Evolutionary conservation across 2,113 vertebrate species (phyloP).

Genomic region (Chionomys nivalis): DNA sequence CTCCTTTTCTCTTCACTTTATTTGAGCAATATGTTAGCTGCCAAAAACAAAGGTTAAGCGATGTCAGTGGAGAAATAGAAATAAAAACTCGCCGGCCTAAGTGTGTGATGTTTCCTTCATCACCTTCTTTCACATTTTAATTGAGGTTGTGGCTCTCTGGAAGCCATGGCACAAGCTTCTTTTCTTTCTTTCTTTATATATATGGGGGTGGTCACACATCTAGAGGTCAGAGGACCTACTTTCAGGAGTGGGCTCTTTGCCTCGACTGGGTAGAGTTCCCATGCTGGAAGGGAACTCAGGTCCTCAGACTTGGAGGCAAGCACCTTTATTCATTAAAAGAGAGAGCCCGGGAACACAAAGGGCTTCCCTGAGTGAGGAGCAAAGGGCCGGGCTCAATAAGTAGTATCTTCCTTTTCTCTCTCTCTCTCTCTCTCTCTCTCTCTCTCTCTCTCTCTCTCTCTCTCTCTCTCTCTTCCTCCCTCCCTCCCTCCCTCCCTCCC

Average conservation of each 20-base stretch:
- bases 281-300: neutral
- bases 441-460: too few species aligned
- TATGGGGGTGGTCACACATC: too few species aligned
- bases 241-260: neutral
- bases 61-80: conserved; percentile 59
- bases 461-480: too few species aligned
- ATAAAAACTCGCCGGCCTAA: conserved; percentile 41
- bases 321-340: neutral
- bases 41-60: conserved; percentile 63
- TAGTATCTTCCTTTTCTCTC: neutral
- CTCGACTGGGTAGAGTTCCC: too few species aligned
- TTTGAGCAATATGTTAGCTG: conserved; percentile 60
- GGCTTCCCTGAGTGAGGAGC: neutral
- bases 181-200: neutral
- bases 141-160: neutral
- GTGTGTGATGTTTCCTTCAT: conserved; percentile 18
- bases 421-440: rapidly evolving
- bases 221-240: neutral
- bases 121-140: conserved; percentile 57
- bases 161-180: neutral
- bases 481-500: too few species aligned
- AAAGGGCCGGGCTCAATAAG: neutral
- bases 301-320: neutral
- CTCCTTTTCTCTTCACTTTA: conserved; percentile 37
- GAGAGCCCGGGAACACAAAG: neutral